A percentile compares a stretch with the other conserved stretches of the same genome.
phyloP scores from a whole-genome alignment of 2,113 vertebrate species.

The Madoqua kirkii region DNA sequence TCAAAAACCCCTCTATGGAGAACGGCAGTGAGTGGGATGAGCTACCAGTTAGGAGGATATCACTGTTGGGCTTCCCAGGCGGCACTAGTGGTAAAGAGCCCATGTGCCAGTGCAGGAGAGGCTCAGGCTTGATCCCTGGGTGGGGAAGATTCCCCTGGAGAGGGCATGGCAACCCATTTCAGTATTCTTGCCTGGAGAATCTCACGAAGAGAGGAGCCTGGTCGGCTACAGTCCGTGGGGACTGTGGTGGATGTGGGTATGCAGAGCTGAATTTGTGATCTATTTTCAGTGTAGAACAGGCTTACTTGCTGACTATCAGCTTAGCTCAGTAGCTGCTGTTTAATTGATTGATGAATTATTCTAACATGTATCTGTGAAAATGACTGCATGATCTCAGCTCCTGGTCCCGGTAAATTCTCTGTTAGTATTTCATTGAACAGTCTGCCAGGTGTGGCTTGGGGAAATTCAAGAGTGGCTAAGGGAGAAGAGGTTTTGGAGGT shows the following conservation, averaged over 20 bases:
- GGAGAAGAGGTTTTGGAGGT: neutral
- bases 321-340: neutral
- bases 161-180: neutral
- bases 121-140: neutral
- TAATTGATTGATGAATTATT: neutral
- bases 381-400: neutral
- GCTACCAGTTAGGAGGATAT: neutral
- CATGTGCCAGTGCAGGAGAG: neutral
- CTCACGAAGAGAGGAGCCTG: neutral
- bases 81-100: neutral
- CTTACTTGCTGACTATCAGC: neutral
- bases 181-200: neutral
- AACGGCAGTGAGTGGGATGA: neutral
- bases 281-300: neutral
- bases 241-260: neutral
- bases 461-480: neutral
- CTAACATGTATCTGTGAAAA: neutral
- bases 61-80: neutral
- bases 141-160: neutral
- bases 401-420: neutral
- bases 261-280: neutral
- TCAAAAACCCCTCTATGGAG: neutral
- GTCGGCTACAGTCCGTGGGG: neutral
- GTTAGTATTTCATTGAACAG: neutral
- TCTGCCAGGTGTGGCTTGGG: neutral